phyloP scores from a whole-genome alignment of 2,113 vertebrate species.

The Gasterosteus nipponicus region DNA sequence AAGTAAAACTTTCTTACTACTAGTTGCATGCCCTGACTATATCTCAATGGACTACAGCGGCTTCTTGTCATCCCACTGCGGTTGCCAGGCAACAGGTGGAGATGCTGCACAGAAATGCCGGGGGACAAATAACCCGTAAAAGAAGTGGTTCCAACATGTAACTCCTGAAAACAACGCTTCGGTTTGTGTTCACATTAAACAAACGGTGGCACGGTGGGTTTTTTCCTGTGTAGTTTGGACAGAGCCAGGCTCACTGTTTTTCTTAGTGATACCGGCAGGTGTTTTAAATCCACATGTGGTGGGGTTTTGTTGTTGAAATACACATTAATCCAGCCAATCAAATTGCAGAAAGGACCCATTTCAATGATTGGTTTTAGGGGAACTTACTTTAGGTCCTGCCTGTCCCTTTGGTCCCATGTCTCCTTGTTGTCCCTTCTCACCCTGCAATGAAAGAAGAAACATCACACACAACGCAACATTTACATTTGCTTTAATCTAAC shows the following conservation, averaged over 20 bases:
- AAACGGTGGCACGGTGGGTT: not conserved
- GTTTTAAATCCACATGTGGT: not conserved
- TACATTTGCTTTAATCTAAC: not conserved
- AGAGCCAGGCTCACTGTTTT: not conserved
- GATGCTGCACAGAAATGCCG: too few relatives aligned
- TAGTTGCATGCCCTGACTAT: not conserved
- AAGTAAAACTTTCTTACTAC: too few relatives aligned
- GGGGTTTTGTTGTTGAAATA: not conserved
- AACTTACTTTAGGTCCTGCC: constrained; percentile 76
- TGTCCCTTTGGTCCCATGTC: constrained; percentile 76
- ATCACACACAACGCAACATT: not conserved
- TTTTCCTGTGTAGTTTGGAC: not conserved
- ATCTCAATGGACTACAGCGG: not conserved
- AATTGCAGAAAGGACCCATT: not conserved
- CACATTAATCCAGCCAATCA: not conserved
- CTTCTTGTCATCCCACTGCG: too few relatives aligned
- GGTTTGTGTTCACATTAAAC: not conserved
- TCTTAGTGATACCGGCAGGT: not conserved
- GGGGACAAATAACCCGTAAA: too few relatives aligned
- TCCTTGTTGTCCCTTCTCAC: constrained; percentile 64
- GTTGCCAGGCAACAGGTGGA: not conserved
- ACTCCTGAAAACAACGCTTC: too few relatives aligned
- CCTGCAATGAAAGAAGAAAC: constrained; percentile 58
- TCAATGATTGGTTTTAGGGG: not conserved
- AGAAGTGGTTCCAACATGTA: too few relatives aligned